phyloP scores from a whole-genome alignment of 30 jellyfish, hydroid and myxozoan species.

The Chrysaora quinquecirrha region DNA sequence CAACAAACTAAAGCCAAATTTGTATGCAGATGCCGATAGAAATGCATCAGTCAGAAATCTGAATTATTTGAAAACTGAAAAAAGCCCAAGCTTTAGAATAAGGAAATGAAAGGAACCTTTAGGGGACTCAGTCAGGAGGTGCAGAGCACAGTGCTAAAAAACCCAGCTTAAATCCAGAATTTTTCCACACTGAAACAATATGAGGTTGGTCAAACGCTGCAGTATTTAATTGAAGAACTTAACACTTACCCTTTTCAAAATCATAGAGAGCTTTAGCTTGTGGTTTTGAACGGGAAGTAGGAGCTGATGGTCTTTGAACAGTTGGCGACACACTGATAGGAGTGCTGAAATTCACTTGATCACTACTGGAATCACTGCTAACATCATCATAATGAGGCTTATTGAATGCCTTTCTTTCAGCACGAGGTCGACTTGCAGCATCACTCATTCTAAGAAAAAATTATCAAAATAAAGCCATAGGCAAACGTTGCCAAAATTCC shows the following conservation, averaged over 20 bases:
- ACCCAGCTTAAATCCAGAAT: too few species aligned
- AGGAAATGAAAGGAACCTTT: too few species aligned
- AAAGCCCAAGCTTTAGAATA: too few species aligned
- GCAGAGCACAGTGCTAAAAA: too few species aligned
- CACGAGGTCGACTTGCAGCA: conserved; percentile 98
- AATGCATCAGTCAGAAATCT: too few species aligned
- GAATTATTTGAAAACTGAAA: too few species aligned
- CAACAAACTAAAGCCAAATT: too few species aligned
- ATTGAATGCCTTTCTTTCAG: conserved; percentile 77
- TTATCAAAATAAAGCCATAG: not conserved
- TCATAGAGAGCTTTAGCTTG: conserved; percentile 88
- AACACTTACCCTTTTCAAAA: conserved; percentile 87
- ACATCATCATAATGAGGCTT: conserved; percentile 54
- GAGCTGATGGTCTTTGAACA: conserved; percentile 66
- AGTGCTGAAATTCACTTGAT: conserved; percentile 59
- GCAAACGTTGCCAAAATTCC: too few species aligned
- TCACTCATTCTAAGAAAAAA: conserved; percentile 55
- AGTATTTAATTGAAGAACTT: not conserved
- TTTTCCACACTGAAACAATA: too few species aligned
- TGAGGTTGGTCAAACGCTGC: too few species aligned
- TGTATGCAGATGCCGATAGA: too few species aligned
- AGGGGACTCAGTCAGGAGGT: too few species aligned
- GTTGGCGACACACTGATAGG: conserved; percentile 69
- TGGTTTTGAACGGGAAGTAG: conserved; percentile 71
- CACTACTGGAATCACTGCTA: conserved; percentile 80